Evolutionary conservation across 2,888 invertebrate species (phyloP).

Genomic region (Willowsia nigromaculata): DNA sequence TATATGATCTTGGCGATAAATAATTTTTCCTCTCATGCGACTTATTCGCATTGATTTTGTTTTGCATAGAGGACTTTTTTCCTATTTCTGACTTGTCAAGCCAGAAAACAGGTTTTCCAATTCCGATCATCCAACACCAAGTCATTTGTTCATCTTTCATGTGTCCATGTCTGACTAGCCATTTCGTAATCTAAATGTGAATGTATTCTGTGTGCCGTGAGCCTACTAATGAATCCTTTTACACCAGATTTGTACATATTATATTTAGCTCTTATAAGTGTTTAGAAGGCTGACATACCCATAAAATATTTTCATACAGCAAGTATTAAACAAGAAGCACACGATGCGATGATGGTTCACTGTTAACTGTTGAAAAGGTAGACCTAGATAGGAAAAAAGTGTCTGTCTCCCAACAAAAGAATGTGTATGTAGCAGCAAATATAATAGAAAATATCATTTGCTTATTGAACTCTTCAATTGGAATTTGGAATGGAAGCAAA

Average conservation of each 20-base stretch:
- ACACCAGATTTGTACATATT: neutral
- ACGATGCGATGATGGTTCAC: neutral
- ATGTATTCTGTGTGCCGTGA: neutral
- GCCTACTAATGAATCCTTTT: neutral
- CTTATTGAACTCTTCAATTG: neutral
- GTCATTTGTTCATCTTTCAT: constrained; percentile 2
- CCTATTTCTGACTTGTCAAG: neutral
- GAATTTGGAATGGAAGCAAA: constrained; percentile 1
- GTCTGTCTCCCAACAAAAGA: neutral
- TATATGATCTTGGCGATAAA: neutral
- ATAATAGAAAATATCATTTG: neutral
- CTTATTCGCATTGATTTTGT: neutral
- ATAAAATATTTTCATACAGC: neutral
- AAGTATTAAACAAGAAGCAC: neutral
- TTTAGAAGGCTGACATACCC: no score
- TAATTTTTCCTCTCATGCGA: constrained; percentile 11
- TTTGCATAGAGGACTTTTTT: neutral
- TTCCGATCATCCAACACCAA: neutral
- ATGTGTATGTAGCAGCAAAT: neutral
- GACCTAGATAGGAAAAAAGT: neutral
- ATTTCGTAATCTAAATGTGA: constrained; percentile 17
- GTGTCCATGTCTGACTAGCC: constrained; percentile 3
- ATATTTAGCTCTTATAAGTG: no score
- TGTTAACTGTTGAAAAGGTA: neutral
- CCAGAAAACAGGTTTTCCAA: constrained; percentile 23